Conservation (phyloP, 1,140 invertebrate species). For the Colletes latitarsis region DNA sequence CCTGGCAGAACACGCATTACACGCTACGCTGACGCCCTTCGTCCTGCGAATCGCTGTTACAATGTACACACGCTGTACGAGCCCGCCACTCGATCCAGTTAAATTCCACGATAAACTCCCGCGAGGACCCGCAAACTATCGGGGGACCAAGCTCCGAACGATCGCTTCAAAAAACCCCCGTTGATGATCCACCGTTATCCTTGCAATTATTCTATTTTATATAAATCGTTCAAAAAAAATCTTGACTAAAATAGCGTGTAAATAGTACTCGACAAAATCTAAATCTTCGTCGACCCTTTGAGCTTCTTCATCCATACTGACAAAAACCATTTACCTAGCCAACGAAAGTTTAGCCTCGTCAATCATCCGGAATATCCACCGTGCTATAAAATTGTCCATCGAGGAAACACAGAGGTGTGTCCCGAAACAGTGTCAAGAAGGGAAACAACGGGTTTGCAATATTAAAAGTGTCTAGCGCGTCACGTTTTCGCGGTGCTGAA, state of each 20-base stretch:
- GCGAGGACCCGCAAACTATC: constrained; percentile 15
- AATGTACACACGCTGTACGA: constrained; percentile 42
- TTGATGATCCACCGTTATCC: too few species aligned
- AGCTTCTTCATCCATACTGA: too few species aligned
- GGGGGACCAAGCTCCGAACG: neutral
- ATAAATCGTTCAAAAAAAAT: too few species aligned
- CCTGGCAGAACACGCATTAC: constrained; percentile 52
- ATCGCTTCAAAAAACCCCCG: neutral
- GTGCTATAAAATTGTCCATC: too few species aligned
- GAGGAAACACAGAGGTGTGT: too few species aligned
- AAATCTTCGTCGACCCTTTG: too few species aligned
- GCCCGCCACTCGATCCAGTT: constrained; percentile 36
- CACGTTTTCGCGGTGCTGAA: constrained; percentile 34
- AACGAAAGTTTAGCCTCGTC: too few species aligned
- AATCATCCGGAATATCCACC: too few species aligned
- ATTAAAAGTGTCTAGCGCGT: constrained; percentile 5
- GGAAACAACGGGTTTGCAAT: constrained; percentile 3
- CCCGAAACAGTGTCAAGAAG: neutral
- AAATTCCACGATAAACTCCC: constrained; percentile 55
- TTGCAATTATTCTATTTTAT: neutral
- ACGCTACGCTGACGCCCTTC: constrained; percentile 50
- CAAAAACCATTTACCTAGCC: too few species aligned
- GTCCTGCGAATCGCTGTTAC: constrained; percentile 42
- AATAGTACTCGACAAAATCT: too few species aligned
- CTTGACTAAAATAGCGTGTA: too few species aligned